Base-by-base conservation (phyloP, 2,113 vertebrate species). In the Percina caprodes region DNA sequence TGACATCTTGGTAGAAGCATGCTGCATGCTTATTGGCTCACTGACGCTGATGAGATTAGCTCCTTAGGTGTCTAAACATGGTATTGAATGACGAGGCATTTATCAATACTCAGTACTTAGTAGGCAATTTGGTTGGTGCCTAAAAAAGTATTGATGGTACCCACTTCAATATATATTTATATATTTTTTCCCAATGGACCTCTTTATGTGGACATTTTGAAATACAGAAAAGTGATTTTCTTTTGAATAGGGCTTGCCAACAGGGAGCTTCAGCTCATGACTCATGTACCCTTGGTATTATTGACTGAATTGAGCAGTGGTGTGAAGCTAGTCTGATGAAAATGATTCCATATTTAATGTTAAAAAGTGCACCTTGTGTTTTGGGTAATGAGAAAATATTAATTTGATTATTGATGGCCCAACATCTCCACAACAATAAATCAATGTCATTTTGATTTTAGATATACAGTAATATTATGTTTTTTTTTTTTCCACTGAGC, bases 241-340 rank as follows among this genome's bases (percentile, higher is more conserved):
- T 45, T n/a, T 55, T 60, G 10, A 42, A 24, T 12, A 35, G 6
- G 0, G 6, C 42, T 30, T 35, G 13, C 16, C 69, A 74, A 13
- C 42, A 48, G 55, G 10, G 56, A 1, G 19, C 18, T 23, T 30
- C n/a, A 54, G 59, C 46, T 65, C 6, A 52, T 24, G 74, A 65
- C 49, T 82, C 24, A 54, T 18, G 42, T 19, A 35, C 19, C 18
- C 51, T 52, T 48, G 23, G 16, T 10, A 0, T 33, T 26, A 21
- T 46, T 68, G 67, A 52, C 48, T 63, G 79, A 74, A 26, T 14
- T 39, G 26, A 65, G 23, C 14, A 10, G 24, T 49, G 62, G 65
- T 76, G 61, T 14, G 15, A 52, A 15, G 26, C 35, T 7, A 18
- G 19, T 60, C 1, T 46, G 42, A 24, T 5, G 2, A 15, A 67